Conservation (phyloP, 37 sponge, comb jelly and placozoan species). For the Haliclona indistincta region DNA sequence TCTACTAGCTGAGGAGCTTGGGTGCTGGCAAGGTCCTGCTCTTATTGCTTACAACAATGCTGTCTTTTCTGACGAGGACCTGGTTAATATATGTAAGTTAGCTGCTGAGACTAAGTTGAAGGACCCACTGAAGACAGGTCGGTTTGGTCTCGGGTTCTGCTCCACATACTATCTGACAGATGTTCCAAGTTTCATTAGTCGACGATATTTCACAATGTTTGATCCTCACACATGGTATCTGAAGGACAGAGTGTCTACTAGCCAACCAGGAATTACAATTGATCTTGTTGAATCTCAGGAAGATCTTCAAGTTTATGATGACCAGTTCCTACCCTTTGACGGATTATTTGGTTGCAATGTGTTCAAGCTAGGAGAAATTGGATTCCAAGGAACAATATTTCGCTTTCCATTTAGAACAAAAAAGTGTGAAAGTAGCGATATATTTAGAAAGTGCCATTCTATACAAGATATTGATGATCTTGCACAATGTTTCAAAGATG, state of each 20-base stretch:
- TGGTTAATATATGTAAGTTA: conserved; percentile 65
- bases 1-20: conserved; percentile 54
- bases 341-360: conserved; percentile 73
- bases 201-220: conserved; percentile 65
- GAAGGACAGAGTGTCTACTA: conserved; percentile 35
- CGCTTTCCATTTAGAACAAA: conserved; percentile 69
- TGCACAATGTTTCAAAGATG: conserved; percentile 8
- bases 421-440: conserved; percentile 24
- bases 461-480: conserved; percentile 2
- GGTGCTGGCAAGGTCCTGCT: conserved; percentile 87
- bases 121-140: conserved; percentile 75
- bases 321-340: conserved; percentile 75
- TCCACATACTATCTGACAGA: conserved; percentile 78
- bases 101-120: conserved; percentile 72
- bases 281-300: conserved; percentile 36
- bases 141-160: conserved; percentile 87
- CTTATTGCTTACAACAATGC: no score
- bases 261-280: conserved; percentile 68
- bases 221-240: conserved; percentile 84
- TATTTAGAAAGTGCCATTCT: conserved; percentile 20
- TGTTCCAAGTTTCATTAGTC: conserved; percentile 81
- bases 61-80: no score
- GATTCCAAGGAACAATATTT: conserved; percentile 76
- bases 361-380: conserved; percentile 8
- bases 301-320: conserved; percentile 37